Base-by-base conservation (phyloP, 2,797 vertebrate species). In the Jordanella pulchra region DNA sequence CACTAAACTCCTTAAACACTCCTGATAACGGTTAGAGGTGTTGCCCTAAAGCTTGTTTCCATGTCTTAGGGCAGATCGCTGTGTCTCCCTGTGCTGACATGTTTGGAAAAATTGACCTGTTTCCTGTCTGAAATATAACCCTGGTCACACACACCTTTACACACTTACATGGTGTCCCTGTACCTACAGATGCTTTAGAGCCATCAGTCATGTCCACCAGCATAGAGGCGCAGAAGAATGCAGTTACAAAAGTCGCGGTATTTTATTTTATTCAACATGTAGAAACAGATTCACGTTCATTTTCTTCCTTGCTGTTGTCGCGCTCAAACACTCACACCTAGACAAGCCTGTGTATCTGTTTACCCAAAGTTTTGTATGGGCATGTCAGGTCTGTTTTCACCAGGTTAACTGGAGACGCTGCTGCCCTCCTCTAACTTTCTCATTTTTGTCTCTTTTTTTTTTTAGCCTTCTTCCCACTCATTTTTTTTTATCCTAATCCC, bases 281-380 rank as follows among this genome's bases (percentile, higher is more conserved):
- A 69, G 15, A 44, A 67, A 75, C 70, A 10, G 61, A 73, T 67
- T 48, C 55, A 71, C 11, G 17, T 7, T 50, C n/a, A 28, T 17
- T 56, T 56, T 6, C 42, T 42, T 35, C 28, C 18, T 67, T 35
- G 9, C 32, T 13, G 14, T 18, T 17, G 39, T 47, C 58, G 18
- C 42, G 3, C 17, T 47, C 32, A 63, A 54, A 64, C 66, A 60
- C 73, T 73, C 68, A 73, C 73, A 75, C 45, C 7, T 75, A 23
- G 44, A 70, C 68, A 74, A 70, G 35, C 28, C n/a, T 74, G 74
- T 83, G 79, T 81, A 69, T 86, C 71, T 85, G 81, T 89, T 80
- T 86, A 78, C 67, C n/a, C 70, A 21, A 69, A 71, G 78, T 72
- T 72, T 12, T 85, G 84, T 77, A 65, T 53, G 66, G 85, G 60